Evolutionary conservation across 1,140 invertebrate genomes (phyloP), one percentile per base, ranked within the genome.

Genomic region (Watersipora subatra): DNA sequence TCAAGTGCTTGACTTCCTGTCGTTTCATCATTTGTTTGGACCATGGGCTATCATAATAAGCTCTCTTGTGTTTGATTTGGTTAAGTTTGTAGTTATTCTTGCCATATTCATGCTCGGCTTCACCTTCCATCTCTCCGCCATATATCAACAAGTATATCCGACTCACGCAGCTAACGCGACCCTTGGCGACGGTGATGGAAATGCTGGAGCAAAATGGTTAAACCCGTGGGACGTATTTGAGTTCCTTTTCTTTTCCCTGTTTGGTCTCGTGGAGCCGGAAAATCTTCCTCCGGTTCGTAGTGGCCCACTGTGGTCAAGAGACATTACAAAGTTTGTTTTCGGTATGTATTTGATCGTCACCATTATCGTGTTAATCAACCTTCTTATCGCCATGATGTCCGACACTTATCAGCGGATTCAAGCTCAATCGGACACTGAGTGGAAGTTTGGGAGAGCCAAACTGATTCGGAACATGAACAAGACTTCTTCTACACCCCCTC

Each of bases 331-430:
- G 69, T 71, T 83, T 75, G 87, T 93, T 66, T 97, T 97, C 82
- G 93, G 92, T 70, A 87, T 92, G 74, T 97, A 97, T 86, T 90
- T 97, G 87, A 87, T 97, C 86, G 92, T 97, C 76, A 93, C 92
- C 68, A 88, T 97, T 71, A 90, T 98, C 80, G 95, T 97, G 73
- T 86, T 98, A 72, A 94, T 97, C 83, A 97, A 97, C 84, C 86
- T 97, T 76, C 87, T 98, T 73, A 98, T 98, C 87, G 95, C 95
- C 83, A 97, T 98, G 95, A 97, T 98, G 93, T 94, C 92, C 75
- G 93, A 98, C 84, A 98, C 95, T 71, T 98, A 98, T 81, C 93
- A 97, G 81, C 85, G 94, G 71, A 98, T 98, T 76, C 80, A 97
- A 84, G 92, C 94, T 57, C 94, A 99, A 85, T 98, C 95, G n/a